These are phyloP conservation scores for Cheilosia impressa DNA, from an alignment of 2,888 invertebrate species.

Conservation along the genomic window DNA sequence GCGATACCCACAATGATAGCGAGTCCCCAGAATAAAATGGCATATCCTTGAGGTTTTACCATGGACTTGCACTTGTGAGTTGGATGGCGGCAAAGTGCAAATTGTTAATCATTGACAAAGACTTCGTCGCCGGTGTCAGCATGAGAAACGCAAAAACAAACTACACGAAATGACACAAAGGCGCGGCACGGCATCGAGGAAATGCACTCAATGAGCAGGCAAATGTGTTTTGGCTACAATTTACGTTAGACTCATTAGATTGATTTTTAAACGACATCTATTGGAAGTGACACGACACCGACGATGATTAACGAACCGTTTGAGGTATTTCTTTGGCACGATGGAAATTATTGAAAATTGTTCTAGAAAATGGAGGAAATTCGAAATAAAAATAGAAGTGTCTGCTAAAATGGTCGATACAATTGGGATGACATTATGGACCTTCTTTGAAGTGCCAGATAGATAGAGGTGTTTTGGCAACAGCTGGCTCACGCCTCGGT, in stretches of 20 bases:
- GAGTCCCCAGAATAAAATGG: slow-evolving; percentile 9
- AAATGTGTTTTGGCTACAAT: slow-evolving; percentile 13
- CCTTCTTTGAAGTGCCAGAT: slow-evolving; percentile 29
- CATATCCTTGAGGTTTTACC: slow-evolving; percentile 64
- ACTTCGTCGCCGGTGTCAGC: slow-evolving; percentile 19
- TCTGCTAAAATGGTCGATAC: slow-evolving; percentile 4
- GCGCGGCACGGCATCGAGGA: slow-evolving; percentile 28
- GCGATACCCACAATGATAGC: slow-evolving; percentile 22
- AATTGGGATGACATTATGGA: slow-evolving; percentile 6
- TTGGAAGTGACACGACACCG: slow-evolving; percentile 36
- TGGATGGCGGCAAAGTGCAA: slow-evolving; percentile 26
- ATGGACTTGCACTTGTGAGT: slow-evolving; percentile 67
- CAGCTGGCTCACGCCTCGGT: background rate
- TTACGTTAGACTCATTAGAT: slow-evolving; percentile 36
- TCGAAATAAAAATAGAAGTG: slow-evolving; percentile 20
- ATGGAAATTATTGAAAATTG: slow-evolving; percentile 4
- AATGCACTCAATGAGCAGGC: slow-evolving; percentile 27
- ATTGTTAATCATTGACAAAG: slow-evolving; percentile 59
- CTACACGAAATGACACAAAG: slow-evolving; percentile 2
- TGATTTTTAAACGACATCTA: slow-evolving; percentile 55
- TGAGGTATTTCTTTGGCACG: slow-evolving; percentile 11
- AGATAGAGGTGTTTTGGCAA: slow-evolving; percentile 36
- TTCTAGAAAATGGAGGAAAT: background rate
- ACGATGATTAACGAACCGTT: slow-evolving; percentile 52
- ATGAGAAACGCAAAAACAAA: slow-evolving; percentile 21